Evolutionary conservation across 2,888 invertebrate genomes (phyloP).

Genomic region (Crematogaster levior): DNA sequence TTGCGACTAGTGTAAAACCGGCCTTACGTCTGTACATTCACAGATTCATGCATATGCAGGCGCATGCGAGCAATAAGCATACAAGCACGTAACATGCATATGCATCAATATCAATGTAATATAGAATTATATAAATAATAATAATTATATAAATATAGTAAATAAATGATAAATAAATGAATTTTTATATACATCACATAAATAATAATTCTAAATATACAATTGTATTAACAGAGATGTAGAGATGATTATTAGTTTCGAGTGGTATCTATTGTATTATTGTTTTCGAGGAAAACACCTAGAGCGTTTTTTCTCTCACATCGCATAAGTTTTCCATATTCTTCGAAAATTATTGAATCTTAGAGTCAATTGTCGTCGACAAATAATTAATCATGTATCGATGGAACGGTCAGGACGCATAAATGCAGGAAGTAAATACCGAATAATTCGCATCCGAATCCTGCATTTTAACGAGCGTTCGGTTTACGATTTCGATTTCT

Average conservation of each 20-base stretch:
- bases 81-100: neutral
- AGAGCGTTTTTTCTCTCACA: neutral
- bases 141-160: neutral
- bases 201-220: neutral
- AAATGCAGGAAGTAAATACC: neutral
- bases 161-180: neutral
- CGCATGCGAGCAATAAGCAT: neutral
- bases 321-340: neutral
- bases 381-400: neutral
- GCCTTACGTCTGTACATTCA: neutral
- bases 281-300: too few relatives aligned
- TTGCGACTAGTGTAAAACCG: too few relatives aligned
- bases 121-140: neutral
- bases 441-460: neutral
- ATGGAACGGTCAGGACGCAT: neutral
- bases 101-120: neutral
- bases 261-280: neutral
- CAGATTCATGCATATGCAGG: neutral
- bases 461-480: neutral
- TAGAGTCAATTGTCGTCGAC: neutral
- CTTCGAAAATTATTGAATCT: neutral
- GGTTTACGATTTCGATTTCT: neutral
- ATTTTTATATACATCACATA: neutral
- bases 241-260: neutral
- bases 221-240: neutral